Conservation (phyloP, 2,888 invertebrate species). For the Troides oblongomaculatus region DNA sequence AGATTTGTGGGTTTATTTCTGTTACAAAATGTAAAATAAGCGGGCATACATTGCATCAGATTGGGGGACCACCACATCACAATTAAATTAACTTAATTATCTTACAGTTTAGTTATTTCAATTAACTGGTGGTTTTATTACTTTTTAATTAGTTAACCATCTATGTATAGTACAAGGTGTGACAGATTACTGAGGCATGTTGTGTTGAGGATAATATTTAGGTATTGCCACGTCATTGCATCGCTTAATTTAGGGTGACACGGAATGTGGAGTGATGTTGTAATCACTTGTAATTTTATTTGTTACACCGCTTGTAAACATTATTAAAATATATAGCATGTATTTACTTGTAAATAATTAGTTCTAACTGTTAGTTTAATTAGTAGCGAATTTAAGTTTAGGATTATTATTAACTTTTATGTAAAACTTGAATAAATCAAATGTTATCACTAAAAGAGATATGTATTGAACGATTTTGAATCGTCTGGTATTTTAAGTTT, state of each 20-base stretch:
- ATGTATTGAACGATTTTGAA: constrained; percentile 62
- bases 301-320: constrained; percentile 56
- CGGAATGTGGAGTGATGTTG: constrained; percentile 65
- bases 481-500: constrained; percentile 55
- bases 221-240: constrained; percentile 42
- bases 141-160: constrained; percentile 54
- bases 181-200: constrained; percentile 48
- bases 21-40: neutral
- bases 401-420: constrained; percentile 54
- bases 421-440: constrained; percentile 51
- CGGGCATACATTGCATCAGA: neutral
- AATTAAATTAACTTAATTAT: neutral
- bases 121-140: constrained; percentile 16
- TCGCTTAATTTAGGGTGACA: constrained; percentile 48
- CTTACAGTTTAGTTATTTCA: constrained; percentile 2
- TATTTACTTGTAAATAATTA: constrained; percentile 65
- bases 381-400: constrained; percentile 51
- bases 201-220: constrained; percentile 40
- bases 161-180: constrained; percentile 71
- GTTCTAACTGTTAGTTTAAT: constrained; percentile 49
- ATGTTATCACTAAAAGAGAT: constrained; percentile 44
- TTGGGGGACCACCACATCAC: constrained; percentile 16
- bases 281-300: constrained; percentile 63
- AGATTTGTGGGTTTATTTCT: neutral
- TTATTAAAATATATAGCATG: constrained; percentile 45